Conservation (phyloP, 2,888 invertebrate genomes). For the Bedellia somnulentella region DNA sequence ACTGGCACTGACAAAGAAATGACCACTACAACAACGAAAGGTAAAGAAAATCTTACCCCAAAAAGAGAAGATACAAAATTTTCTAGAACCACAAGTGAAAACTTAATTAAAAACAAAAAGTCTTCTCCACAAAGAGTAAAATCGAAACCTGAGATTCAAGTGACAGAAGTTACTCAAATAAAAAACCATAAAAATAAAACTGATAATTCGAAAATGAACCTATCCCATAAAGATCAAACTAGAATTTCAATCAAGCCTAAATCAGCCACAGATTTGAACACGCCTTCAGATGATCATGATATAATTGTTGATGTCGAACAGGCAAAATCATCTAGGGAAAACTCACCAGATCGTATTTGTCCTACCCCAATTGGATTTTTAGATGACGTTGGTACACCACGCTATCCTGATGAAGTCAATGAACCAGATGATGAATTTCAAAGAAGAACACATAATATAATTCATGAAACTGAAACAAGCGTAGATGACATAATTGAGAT, state of each 20-base stretch:
- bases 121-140: slow-evolving; percentile 40
- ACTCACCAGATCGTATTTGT: slow-evolving; percentile 71
- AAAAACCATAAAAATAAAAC: slow-evolving; percentile 21
- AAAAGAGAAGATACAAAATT: slow-evolving; percentile 50
- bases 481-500: slow-evolving; percentile 61
- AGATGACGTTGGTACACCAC: slow-evolving; percentile 63
- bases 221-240: slow-evolving; percentile 11
- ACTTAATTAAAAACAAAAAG: slow-evolving; percentile 51
- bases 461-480: slow-evolving; percentile 64
- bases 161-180: slow-evolving; percentile 27
- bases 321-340: slow-evolving; percentile 75
- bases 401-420: slow-evolving; percentile 73
- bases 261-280: slow-evolving; percentile 53
- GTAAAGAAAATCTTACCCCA: slow-evolving; percentile 29
- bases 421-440: slow-evolving; percentile 71
- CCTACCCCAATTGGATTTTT: slow-evolving; percentile 65
- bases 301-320: slow-evolving; percentile 70
- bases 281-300: slow-evolving; percentile 53
- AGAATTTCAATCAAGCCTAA: slow-evolving; percentile 26
- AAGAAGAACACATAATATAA: slow-evolving; percentile 34
- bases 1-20: slow-evolving; percentile 20
- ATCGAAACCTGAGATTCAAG: slow-evolving; percentile 53
- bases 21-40: slow-evolving; percentile 18
- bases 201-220: slow-evolving; percentile 30
- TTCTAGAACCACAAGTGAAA: slow-evolving; percentile 60